Conservation (phyloP, 2,113 vertebrate species). For the Brachyhypopomus occidentalis region DNA sequence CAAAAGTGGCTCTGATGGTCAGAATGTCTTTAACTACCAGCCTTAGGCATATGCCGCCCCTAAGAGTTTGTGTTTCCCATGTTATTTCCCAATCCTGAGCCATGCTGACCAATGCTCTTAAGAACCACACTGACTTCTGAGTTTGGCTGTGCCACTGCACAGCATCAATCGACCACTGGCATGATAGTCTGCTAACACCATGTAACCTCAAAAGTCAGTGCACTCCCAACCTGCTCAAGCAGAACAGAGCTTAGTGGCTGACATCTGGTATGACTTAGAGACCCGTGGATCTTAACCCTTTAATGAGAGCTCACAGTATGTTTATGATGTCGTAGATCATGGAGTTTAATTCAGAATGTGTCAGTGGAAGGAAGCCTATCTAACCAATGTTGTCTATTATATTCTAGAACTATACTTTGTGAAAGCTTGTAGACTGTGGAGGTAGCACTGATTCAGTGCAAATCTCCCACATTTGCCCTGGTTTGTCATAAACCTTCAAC, state of each 20-base stretch:
- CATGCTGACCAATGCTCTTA: background rate
- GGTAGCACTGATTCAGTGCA: background rate
- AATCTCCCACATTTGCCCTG: no score
- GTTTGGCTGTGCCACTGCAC: background rate
- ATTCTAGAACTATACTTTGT: no score
- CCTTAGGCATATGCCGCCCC: background rate
- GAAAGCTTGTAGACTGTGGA: background rate
- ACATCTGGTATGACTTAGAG: slow-evolving; percentile 5
- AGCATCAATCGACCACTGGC: background rate
- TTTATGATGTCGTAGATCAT: background rate
- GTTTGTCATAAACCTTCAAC: background rate
- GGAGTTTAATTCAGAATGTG: no score
- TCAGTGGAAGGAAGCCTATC: no score
- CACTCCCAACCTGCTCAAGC: background rate
- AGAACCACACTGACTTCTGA: background rate
- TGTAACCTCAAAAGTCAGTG: background rate
- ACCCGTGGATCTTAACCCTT: background rate
- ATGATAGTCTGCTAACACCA: background rate
- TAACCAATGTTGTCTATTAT: no score
- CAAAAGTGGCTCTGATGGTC: background rate
- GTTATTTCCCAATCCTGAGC: background rate
- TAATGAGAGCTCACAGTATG: background rate
- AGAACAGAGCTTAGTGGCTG: background rate
- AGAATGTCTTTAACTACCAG: background rate
- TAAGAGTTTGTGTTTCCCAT: background rate